A percentile compares a stretch with the other conserved stretches of the same genome.
Evolutionary conservation across 64 coral and sea anemone species (phyloP).

Genomic region (Montipora sp.): DNA sequence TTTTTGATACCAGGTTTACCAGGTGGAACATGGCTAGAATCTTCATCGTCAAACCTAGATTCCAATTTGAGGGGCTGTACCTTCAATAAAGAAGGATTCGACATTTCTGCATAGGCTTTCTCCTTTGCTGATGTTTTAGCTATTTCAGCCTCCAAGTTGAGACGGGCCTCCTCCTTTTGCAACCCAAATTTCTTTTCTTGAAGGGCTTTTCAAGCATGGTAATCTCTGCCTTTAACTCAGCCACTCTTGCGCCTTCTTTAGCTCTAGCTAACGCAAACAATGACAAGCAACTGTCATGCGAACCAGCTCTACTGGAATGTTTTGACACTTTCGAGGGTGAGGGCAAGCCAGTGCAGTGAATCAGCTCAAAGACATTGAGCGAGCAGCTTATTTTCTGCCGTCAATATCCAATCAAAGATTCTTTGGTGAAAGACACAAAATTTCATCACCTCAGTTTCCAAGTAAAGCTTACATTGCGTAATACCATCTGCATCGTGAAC

Average conservation of each 20-base stretch:
- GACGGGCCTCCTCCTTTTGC: neutral
- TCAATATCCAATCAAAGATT: no score
- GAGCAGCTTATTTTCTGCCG: no score
- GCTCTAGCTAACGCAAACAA: neutral
- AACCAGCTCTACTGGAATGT: neutral
- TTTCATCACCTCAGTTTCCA: no score
- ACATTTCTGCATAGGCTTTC: neutral
- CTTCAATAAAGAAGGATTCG: no score
- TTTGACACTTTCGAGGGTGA: neutral
- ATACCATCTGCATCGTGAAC: no score
- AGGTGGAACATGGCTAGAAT: neutral
- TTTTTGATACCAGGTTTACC: neutral
- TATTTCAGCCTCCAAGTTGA: neutral
- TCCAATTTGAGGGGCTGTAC: neutral
- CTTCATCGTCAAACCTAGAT: neutral
- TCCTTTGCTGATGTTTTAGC: neutral
- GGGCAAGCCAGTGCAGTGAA: neutral
- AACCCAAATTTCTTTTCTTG: neutral
- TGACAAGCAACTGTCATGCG: neutral
- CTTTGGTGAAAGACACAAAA: no score
- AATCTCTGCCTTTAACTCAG: conserved; percentile 7
- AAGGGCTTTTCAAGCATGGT: neutral
- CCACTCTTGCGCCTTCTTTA: neutral
- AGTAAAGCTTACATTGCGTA: no score
- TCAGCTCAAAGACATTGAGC: neutral